phyloP scores from a whole-genome alignment of 1,140 invertebrate genomes.

The Oncopodura yosiiana region DNA sequence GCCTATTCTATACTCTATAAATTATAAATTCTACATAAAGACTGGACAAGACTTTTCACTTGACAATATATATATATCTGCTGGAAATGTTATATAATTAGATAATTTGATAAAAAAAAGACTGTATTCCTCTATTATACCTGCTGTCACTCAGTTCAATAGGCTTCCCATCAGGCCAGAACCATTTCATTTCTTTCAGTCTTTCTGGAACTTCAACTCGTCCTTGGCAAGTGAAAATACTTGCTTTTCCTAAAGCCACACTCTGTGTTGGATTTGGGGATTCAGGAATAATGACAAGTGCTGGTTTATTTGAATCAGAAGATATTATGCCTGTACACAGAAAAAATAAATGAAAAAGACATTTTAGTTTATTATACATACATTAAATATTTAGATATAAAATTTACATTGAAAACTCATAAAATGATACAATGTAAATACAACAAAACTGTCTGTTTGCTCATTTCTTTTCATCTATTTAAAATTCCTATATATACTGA shows the following conservation, averaged over 20 bases:
- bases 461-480: too few species aligned
- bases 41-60: background rate
- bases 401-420: too few species aligned
- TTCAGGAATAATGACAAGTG: conserved; percentile 33
- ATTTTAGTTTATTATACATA: too few species aligned
- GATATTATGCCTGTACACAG: too few species aligned
- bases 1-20: background rate
- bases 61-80: background rate
- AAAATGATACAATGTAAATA: too few species aligned
- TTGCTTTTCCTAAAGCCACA: conserved; percentile 25
- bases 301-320: too few species aligned
- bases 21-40: background rate
- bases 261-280: conserved; percentile 18
- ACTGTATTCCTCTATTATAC: conserved; percentile 31
- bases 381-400: too few species aligned
- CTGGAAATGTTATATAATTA: background rate
- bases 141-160: conserved; percentile 35
- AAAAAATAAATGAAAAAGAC: too few species aligned
- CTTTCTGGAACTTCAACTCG: conserved; percentile 37
- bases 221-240: conserved; percentile 39
- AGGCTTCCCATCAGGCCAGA: conserved; percentile 36
- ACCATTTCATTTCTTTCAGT: conserved; percentile 40
- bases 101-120: conserved; percentile 9
- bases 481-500: too few species aligned
- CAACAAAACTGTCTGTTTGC: too few species aligned